Conservation (phyloP, 1,140 invertebrate species). For the Onthophagus taurus region DNA sequence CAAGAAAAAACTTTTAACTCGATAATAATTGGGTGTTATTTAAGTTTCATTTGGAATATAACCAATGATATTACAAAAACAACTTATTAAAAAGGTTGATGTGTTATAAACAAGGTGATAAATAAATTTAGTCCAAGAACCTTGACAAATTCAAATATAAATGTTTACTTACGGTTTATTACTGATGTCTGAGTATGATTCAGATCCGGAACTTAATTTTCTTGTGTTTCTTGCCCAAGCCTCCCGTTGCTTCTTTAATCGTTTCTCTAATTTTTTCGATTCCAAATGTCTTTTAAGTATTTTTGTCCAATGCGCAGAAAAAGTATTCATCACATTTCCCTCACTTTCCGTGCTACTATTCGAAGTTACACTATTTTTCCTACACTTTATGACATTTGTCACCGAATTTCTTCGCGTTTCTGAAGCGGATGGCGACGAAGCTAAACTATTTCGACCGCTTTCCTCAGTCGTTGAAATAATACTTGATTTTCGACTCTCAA, state of each 20-base stretch:
- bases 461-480: conserved; percentile 25
- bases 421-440: conserved; percentile 5
- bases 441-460: conserved; percentile 15
- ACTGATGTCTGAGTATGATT: conserved; percentile 5
- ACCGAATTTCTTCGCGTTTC: conserved; percentile 7
- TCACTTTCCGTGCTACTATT: conserved; percentile 47
- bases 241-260: conserved; percentile 45
- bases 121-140: background rate
- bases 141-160: background rate
- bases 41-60: too few species aligned
- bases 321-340: conserved; percentile 34
- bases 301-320: conserved; percentile 45
- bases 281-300: conserved; percentile 47
- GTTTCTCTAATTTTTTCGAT: conserved; percentile 43
- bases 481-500: conserved; percentile 31
- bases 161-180: conserved; percentile 9
- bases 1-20: too few species aligned
- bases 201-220: conserved; percentile 32
- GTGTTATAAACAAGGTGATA: background rate
- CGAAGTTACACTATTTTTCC: conserved; percentile 45
- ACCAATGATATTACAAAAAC: background rate
- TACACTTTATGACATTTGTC: conserved; percentile 30
- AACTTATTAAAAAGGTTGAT: background rate
- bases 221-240: conserved; percentile 47
- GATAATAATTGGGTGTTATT: too few species aligned